Conservation (phyloP, 53 echinoderm and acorn worm genomes). For the Actinopyga echinites region DNA sequence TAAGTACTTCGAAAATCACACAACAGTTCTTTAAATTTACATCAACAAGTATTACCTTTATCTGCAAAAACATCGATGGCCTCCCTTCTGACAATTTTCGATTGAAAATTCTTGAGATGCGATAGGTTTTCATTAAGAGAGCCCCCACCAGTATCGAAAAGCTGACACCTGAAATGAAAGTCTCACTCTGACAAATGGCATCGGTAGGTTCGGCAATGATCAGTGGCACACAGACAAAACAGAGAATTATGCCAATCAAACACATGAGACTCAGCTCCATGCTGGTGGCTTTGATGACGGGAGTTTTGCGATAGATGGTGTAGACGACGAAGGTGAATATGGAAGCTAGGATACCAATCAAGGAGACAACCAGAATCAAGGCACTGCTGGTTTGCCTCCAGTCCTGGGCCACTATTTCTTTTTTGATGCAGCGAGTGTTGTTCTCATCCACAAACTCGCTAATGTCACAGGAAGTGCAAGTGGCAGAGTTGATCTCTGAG, state of each 20-base stretch:
- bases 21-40: too few relatives aligned
- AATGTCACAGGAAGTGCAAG: constrained; percentile 52
- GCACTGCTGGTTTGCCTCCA: constrained; percentile 66
- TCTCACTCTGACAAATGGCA: constrained; percentile 67
- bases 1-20: too few relatives aligned
- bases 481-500: constrained; percentile 57
- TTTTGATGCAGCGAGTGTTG: constrained; percentile 63
- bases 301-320: constrained; percentile 66
- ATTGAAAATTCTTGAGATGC: constrained; percentile 96
- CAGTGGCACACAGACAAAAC: constrained; percentile 63
- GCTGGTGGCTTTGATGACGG: constrained; percentile 94
- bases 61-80: constrained; percentile 84
- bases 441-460: constrained; percentile 59
- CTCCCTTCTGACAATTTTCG: constrained; percentile 83
- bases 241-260: constrained; percentile 64
- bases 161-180: constrained; percentile 64
- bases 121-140: constrained; percentile 90
- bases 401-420: constrained; percentile 58
- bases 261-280: constrained; percentile 90
- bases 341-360: constrained; percentile 56
- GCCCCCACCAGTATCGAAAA: constrained; percentile 79
- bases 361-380: constrained; percentile 48
- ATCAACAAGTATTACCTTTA: constrained; percentile 57
- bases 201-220: constrained; percentile 76
- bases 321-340: constrained; percentile 57